phyloP scores from a whole-genome alignment of 37 sponge, comb jelly and placozoan genomes.

The Spongia lamella region DNA sequence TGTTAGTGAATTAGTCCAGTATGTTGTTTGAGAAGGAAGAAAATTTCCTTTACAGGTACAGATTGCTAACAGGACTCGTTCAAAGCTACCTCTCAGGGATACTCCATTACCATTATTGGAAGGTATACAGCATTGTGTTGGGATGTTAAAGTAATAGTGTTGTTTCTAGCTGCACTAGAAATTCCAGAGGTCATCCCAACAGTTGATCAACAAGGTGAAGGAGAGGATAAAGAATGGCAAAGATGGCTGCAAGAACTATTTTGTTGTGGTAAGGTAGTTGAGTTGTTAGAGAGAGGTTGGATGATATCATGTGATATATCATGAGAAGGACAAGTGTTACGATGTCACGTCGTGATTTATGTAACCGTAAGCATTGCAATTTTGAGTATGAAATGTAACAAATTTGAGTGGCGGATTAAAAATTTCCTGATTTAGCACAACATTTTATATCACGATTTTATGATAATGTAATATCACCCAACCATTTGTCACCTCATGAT shows the following conservation, averaged over 20 bases:
- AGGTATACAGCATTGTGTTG: slow-evolving; percentile 5
- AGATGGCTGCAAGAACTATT: slow-evolving; percentile 54
- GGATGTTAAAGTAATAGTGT: not conserved
- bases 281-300: too few relatives aligned
- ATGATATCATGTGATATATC: too few relatives aligned
- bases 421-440: too few relatives aligned
- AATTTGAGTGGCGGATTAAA: too few relatives aligned
- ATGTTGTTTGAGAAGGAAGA: too few relatives aligned
- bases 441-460: too few relatives aligned
- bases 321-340: slow-evolving; percentile 35
- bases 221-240: slow-evolving; percentile 76
- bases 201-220: slow-evolving; percentile 34
- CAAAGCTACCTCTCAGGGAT: slow-evolving; percentile 61
- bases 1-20: not conserved
- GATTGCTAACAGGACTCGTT: slow-evolving; percentile 70
- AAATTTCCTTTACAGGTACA: slow-evolving; percentile 1
- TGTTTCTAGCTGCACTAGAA: slow-evolving; percentile 37
- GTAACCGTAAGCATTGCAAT: not conserved
- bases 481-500: too few relatives aligned
- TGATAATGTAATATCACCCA: too few relatives aligned
- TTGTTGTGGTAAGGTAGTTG: not conserved
- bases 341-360: slow-evolving; percentile 25
- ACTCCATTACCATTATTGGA: slow-evolving; percentile 49
- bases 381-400: too few relatives aligned
- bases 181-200: slow-evolving; percentile 42